Evolutionary conservation across 2,888 invertebrate species (phyloP).

Genomic region (Drosophila anomalipes): DNA sequence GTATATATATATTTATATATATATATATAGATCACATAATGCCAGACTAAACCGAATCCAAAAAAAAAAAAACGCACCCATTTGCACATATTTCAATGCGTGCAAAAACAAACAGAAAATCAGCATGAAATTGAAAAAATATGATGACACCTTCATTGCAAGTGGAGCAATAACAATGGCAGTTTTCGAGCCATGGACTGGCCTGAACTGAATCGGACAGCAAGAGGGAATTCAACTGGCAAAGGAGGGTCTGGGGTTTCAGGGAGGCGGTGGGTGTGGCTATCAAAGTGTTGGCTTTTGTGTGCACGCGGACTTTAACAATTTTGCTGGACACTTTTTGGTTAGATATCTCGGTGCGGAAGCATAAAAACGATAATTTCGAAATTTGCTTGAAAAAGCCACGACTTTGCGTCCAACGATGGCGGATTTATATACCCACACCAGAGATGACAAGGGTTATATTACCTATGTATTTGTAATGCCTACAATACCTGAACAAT

Average conservation of each 20-base stretch:
- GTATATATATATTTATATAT: not conserved
- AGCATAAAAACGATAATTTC: conserved; percentile 52
- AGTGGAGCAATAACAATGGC: conserved; percentile 67
- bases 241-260: not conserved
- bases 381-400: conserved; percentile 57
- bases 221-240: conserved; percentile 16
- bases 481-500: not conserved
- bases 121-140: conserved; percentile 73
- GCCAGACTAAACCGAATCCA: not conserved
- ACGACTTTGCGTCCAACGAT: conserved; percentile 22
- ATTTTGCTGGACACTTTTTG: conserved; percentile 51
- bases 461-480: not conserved
- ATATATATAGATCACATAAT: not conserved
- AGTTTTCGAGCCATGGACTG: conserved; percentile 19
- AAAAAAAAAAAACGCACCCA: conserved; percentile 15
- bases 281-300: conserved; percentile 50
- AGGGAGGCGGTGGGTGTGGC: conserved; percentile 6
- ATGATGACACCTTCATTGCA: conserved; percentile 77
- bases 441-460: not conserved
- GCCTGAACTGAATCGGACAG: conserved; percentile 27
- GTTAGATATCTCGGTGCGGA: conserved; percentile 42
- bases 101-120: conserved; percentile 48
- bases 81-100: conserved; percentile 45
- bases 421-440: conserved; percentile 27
- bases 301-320: conserved; percentile 55